phyloP scores from a whole-genome alignment of 37 sponge, comb jelly and placozoan species.

The Spongilla lacustris region DNA sequence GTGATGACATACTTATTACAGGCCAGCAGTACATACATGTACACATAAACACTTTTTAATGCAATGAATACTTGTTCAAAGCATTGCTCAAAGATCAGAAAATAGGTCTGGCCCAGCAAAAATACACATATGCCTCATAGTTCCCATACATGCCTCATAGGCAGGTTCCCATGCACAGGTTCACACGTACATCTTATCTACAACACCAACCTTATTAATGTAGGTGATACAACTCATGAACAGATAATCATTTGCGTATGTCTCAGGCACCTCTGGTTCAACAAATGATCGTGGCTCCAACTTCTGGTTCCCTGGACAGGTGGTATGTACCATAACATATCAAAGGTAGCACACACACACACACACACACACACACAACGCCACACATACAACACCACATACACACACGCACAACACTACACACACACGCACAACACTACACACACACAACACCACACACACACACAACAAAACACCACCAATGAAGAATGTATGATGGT shows the following conservation, averaged over 20 bases:
- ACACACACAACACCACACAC: too few relatives aligned
- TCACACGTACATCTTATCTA: background rate
- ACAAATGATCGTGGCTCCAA: conserved; percentile 61
- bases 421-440: too few relatives aligned
- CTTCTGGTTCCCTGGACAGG: conserved; percentile 22
- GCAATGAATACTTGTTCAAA: too few relatives aligned
- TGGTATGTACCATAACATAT: background rate
- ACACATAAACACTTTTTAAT: background rate
- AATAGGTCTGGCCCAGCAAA: too few relatives aligned
- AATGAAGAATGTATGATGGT: too few relatives aligned
- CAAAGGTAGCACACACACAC: background rate
- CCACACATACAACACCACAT: too few relatives aligned
- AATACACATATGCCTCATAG: too few relatives aligned
- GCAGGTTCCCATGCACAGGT: background rate
- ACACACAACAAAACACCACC: too few relatives aligned
- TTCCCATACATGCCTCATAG: too few relatives aligned
- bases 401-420: background rate
- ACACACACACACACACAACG: background rate
- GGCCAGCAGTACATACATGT: background rate
- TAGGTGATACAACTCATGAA: conserved; percentile 85
- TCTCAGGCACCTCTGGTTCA: conserved; percentile 42
- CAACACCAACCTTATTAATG: conserved; percentile 71
- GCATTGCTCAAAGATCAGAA: too few relatives aligned
- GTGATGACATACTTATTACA: background rate
- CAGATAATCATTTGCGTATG: conserved; percentile 70